Evolutionary conservation across 2,113 vertebrate species (phyloP).

Genomic region (Edolisoma coerulescens): DNA sequence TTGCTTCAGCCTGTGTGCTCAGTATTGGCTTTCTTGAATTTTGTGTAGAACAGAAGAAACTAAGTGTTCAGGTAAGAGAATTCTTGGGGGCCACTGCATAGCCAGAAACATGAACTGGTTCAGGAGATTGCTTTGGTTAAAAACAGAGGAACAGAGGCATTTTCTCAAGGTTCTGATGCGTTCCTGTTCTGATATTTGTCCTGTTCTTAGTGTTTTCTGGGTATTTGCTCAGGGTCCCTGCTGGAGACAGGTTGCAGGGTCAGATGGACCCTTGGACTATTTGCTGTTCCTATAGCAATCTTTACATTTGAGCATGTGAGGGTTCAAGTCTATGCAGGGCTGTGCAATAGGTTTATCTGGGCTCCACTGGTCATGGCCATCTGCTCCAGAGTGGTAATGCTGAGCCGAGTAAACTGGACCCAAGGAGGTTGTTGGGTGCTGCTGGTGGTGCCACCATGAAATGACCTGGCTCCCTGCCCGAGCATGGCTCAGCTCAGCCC

Average conservation of each 20-base stretch:
- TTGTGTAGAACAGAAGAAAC: background rate
- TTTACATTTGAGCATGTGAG: background rate
- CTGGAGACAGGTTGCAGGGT: background rate
- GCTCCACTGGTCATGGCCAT: rapidly evolving
- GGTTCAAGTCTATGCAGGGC: rapidly evolving
- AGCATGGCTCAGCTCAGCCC: background rate
- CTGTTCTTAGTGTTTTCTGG: background rate
- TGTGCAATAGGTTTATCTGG: background rate
- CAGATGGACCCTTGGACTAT: background rate
- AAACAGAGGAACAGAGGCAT: background rate
- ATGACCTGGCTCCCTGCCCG: background rate
- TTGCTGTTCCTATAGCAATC: too few relatives aligned
- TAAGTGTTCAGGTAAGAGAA: background rate
- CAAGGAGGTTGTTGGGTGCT: rapidly evolving
- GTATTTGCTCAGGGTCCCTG: rapidly evolving
- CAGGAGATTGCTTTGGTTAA: background rate
- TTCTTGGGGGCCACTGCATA: background rate
- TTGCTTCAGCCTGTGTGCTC: background rate
- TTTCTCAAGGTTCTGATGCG: background rate
- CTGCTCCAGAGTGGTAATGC: rapidly evolving
- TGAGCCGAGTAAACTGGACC: rapidly evolving
- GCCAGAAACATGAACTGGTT: background rate
- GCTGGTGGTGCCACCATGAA: background rate
- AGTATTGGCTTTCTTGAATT: background rate
- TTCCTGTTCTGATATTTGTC: background rate